A percentile compares a stretch with the other conserved stretches of the same genome.
These are phyloP conservation scores for Miltochrista miniata DNA, from an alignment of 2,888 invertebrate genomes.

Conservation along the genomic window DNA sequence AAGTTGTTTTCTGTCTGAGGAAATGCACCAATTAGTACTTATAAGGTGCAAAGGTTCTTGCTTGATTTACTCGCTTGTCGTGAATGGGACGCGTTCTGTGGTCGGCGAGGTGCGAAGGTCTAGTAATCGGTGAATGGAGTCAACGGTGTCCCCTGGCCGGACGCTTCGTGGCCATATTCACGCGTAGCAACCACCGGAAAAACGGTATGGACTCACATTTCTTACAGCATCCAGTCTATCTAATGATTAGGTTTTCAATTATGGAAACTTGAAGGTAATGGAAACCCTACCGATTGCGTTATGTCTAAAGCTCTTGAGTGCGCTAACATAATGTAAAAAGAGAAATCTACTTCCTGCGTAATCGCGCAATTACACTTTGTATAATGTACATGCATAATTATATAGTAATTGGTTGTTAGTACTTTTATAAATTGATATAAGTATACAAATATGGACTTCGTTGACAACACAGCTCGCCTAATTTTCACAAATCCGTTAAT, in stretches of 20 bases:
- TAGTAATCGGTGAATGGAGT: slow-evolving; percentile 72
- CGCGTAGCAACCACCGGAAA: slow-evolving; percentile 45
- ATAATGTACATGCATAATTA: background rate
- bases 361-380: slow-evolving; percentile 9
- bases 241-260: slow-evolving; percentile 20
- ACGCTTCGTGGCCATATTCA: slow-evolving; percentile 31
- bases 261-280: slow-evolving; percentile 33
- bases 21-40: slow-evolving; percentile 62
- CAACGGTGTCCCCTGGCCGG: slow-evolving; percentile 45
- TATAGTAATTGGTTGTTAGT: background rate
- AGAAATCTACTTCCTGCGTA: slow-evolving; percentile 37
- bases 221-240: slow-evolving; percentile 42
- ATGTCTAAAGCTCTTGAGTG: slow-evolving; percentile 16
- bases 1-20: slow-evolving; percentile 78
- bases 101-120: slow-evolving; percentile 76
- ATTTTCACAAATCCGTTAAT: slow-evolving; percentile 22
- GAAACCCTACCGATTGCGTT: slow-evolving; percentile 24
- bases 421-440: slow-evolving; percentile 4
- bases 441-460: slow-evolving; percentile 6
- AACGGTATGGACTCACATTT: slow-evolving; percentile 48
- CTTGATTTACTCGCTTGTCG: slow-evolving; percentile 78
- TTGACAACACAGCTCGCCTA: slow-evolving; percentile 7
- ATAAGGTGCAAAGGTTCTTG: slow-evolving; percentile 61
- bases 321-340: slow-evolving; percentile 26
- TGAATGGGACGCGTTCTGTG: slow-evolving; percentile 80